Conservation (phyloP, 2,797 vertebrate genomes). For the Myiotriccus ornatus region DNA sequence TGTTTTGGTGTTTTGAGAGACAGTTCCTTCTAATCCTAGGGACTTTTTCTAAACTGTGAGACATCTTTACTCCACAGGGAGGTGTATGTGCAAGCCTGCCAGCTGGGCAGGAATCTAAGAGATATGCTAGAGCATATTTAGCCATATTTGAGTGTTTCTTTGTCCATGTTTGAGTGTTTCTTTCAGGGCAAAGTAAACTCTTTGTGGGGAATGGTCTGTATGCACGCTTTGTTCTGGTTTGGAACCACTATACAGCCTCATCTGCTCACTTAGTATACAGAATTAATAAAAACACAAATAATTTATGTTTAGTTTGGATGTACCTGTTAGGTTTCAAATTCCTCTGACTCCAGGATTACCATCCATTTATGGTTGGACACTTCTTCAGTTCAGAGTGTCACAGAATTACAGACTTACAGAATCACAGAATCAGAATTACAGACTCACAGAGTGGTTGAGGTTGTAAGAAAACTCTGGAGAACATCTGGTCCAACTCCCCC, state of each 20-base stretch:
- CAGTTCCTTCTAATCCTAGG: not conserved
- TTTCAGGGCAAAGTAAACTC: not conserved
- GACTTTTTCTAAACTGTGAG: not conserved
- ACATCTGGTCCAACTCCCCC: no score
- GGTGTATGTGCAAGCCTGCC: not conserved
- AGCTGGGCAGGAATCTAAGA: not conserved
- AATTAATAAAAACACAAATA: not conserved
- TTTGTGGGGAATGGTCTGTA: not conserved
- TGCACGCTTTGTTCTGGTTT: not conserved
- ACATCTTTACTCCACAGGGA: not conserved
- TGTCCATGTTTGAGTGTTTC: not conserved
- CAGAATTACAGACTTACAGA: not conserved
- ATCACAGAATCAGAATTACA: not conserved
- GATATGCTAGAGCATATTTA: not conserved
- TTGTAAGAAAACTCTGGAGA: not conserved
- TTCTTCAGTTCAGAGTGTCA: not conserved
- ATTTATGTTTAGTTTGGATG: not conserved
- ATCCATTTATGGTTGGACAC: not conserved
- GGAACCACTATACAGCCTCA: not conserved
- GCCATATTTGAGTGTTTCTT: not conserved
- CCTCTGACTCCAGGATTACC: not conserved
- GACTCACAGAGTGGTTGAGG: not conserved
- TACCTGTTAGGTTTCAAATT: not conserved
- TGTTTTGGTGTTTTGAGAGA: not conserved
- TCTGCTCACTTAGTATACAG: not conserved